Base-by-base conservation (phyloP, 2,888 invertebrate genomes). In the Azorinus chamasolen region DNA sequence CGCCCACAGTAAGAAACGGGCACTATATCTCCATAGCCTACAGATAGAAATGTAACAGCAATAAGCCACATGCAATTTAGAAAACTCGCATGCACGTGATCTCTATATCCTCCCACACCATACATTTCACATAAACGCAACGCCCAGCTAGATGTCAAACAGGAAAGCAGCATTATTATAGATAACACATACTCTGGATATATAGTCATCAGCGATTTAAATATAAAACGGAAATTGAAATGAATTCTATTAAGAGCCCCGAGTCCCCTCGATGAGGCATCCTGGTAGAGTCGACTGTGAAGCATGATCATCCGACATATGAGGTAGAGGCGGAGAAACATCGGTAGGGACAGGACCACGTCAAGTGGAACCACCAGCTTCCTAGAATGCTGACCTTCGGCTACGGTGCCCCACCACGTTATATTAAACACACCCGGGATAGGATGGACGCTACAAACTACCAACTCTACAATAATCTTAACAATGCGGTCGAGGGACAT, bases 211-310 rank as follows among this genome's bases (percentile, higher is more conserved):
- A 92, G 80, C 24, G 92, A 92, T 82, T 93, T 93, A 83, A 93
- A 93, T 61, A 93, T 91, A 83, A 93, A 93, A 76, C 94, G 96
- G 93, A 99, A 98, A 86, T 94, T 94, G 95, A 99, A 99, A 95
- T 99, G 98, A 94, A 99, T 99, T 93, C 98, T 96, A 95, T 98
- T 98, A 94, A 99, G 96, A 5, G 92, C 92, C 6, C 93, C 93
- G n/a, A 93, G 86, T 75, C 91, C 91, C 79, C 92, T 92, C 1
- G 92, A 91, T 8, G 91, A 91, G 32, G 93, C 93, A 79, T 93
- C 93, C 46, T 92, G 89, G 82, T 89, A 92, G 18, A 92, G 86
- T 18, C 88, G 86, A 73, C 90, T 91, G 83, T 92, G 92, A 8
- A 93, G 83, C 89, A 93, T 89, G 25, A 92, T 85, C n/a, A 88